Evolutionary conservation across 2,797 vertebrate species (phyloP).

Genomic region (Natrix natrix): DNA sequence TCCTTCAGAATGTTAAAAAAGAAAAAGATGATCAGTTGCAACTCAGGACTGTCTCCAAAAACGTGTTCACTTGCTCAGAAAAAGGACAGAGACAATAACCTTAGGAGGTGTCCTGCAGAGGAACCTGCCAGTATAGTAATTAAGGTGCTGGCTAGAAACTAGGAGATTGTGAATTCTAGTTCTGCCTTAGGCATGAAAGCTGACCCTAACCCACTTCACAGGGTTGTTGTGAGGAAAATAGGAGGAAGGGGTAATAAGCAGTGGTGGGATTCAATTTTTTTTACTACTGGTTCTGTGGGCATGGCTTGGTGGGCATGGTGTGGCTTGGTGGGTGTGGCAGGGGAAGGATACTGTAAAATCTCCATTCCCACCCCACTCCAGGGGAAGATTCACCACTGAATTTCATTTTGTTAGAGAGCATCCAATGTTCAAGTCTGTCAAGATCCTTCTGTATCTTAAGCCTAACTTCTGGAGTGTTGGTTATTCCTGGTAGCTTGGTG

Average conservation of each 20-base stretch:
- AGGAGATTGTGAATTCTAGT: background rate
- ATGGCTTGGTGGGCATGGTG: too few relatives aligned
- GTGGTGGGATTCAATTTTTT: too few relatives aligned
- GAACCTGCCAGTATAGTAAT: background rate
- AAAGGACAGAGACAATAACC: background rate
- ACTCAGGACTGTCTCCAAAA: background rate
- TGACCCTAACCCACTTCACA: background rate
- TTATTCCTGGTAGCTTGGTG: too few relatives aligned
- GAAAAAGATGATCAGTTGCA: background rate
- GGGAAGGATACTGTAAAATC: too few relatives aligned
- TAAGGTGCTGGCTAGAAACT: background rate
- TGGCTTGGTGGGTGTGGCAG: too few relatives aligned
- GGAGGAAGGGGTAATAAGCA: background rate
- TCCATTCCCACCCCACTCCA: too few relatives aligned
- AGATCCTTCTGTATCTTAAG: too few relatives aligned
- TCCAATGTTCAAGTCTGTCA: too few relatives aligned
- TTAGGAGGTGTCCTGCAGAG: background rate
- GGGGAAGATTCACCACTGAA: too few relatives aligned
- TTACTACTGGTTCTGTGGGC: too few relatives aligned
- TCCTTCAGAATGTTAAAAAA: background rate
- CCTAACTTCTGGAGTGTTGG: too few relatives aligned
- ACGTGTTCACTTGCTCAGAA: background rate
- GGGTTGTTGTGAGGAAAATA: background rate
- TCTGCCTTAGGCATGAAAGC: background rate
- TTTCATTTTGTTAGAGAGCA: too few relatives aligned